These are phyloP conservation scores for Channa maculata DNA, from an alignment of 2,113 vertebrate species.

Conservation along the genomic window DNA sequence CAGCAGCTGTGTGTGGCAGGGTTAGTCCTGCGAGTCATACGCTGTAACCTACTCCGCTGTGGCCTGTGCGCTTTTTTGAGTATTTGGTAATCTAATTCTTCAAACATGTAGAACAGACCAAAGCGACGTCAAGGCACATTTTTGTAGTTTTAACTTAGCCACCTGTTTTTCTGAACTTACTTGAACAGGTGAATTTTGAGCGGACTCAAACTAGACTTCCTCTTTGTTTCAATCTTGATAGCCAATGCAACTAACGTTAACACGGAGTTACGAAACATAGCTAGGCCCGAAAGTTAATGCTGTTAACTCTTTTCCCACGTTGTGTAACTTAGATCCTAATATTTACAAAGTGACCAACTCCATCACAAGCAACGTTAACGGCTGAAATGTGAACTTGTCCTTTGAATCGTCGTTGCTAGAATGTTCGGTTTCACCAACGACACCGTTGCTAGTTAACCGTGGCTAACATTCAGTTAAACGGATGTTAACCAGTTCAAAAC, in stretches of 20 bases:
- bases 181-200: neutral
- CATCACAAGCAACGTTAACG: neutral
- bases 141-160: neutral
- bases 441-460: conserved; percentile 34
- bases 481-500: conserved; percentile 50
- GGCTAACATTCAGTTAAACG: conserved; percentile 54
- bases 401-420: neutral
- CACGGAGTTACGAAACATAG: conserved; percentile 32
- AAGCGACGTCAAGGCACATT: neutral
- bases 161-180: neutral
- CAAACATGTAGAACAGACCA: rapidly evolving
- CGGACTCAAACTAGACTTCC: conserved; percentile 46
- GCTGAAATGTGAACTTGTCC: neutral
- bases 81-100: neutral
- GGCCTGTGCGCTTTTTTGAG: neutral
- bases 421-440: conserved; percentile 13
- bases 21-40: neutral
- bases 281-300: conserved; percentile 41
- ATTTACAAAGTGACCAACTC: neutral
- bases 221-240: conserved; percentile 45
- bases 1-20: neutral
- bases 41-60: conserved; percentile 14
- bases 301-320: conserved; percentile 15
- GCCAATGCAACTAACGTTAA: conserved; percentile 46
- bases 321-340: neutral